Evolutionary conservation across 2,888 invertebrate species (phyloP).

Genomic region (Nebria salina): DNA sequence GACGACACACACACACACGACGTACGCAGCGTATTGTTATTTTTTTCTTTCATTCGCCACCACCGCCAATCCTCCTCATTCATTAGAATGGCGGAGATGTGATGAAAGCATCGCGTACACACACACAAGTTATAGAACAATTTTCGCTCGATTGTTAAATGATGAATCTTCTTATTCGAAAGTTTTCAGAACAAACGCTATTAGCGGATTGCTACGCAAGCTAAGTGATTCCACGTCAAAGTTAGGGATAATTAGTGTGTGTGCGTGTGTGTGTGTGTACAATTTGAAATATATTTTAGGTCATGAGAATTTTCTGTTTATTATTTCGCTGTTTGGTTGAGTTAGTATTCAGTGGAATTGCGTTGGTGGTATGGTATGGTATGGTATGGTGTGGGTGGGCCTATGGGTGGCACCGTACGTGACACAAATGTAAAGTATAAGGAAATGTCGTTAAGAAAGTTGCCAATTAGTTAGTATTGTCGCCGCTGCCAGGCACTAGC

Average conservation of each 20-base stretch:
- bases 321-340: constrained; percentile 37
- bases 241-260: neutral
- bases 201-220: neutral
- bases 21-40: neutral
- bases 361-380: neutral
- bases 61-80: neutral
- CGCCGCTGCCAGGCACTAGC: constrained; percentile 53
- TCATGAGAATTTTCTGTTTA: neutral
- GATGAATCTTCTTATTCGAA: neutral
- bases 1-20: too few species aligned
- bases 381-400: neutral
- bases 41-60: neutral
- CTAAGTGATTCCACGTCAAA: neutral
- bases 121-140: neutral
- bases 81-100: neutral
- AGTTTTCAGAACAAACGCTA: neutral
- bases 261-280: too few species aligned
- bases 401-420: constrained; percentile 13
- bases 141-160: neutral
- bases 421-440: constrained; percentile 62
- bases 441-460: constrained; percentile 65
- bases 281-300: too few species aligned
- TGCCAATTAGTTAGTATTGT: constrained; percentile 63
- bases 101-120: neutral
- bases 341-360: constrained; percentile 44